Conservation (phyloP, 2,888 invertebrate genomes). For the Acleris sparsana region DNA sequence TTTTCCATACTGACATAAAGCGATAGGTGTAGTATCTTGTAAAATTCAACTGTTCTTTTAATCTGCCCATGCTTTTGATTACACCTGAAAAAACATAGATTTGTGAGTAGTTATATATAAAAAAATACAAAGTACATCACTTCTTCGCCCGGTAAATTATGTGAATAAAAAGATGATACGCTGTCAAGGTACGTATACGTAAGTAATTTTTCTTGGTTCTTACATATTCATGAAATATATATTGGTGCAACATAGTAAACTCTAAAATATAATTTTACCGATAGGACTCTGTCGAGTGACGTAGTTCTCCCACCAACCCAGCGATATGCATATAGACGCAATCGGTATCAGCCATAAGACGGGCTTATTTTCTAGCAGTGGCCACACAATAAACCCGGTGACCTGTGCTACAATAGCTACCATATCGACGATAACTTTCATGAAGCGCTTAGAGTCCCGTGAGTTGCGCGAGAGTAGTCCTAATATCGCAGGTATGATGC, state of each 20-base stretch:
- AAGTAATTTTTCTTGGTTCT: too few relatives aligned
- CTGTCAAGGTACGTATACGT: too few relatives aligned
- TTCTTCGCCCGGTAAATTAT: too few relatives aligned
- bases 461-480: constrained; percentile 92
- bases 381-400: constrained; percentile 96
- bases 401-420: constrained; percentile 94
- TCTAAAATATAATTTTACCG: constrained; percentile 72
- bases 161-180: too few relatives aligned
- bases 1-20: constrained; percentile 96
- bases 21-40: constrained; percentile 95
- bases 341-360: constrained; percentile 94
- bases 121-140: too few relatives aligned
- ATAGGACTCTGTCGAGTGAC: constrained; percentile 93
- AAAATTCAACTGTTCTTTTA: constrained; percentile 90
- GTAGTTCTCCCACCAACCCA: constrained; percentile 99
- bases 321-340: constrained; percentile 92
- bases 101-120: too few relatives aligned
- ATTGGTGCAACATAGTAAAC: neutral
- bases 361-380: constrained; percentile 89
- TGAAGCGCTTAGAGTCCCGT: constrained; percentile 90
- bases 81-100: constrained; percentile 71
- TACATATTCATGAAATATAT: neutral
- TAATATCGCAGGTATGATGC: constrained; percentile 92
- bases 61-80: constrained; percentile 88
- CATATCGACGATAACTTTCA: constrained; percentile 92